Percentiles rank a stretch among this genome's conserved stretches.
Evolutionary conservation across 2,113 vertebrate species (phyloP).

Genomic region (Forbesichthys papilliferus): DNA sequence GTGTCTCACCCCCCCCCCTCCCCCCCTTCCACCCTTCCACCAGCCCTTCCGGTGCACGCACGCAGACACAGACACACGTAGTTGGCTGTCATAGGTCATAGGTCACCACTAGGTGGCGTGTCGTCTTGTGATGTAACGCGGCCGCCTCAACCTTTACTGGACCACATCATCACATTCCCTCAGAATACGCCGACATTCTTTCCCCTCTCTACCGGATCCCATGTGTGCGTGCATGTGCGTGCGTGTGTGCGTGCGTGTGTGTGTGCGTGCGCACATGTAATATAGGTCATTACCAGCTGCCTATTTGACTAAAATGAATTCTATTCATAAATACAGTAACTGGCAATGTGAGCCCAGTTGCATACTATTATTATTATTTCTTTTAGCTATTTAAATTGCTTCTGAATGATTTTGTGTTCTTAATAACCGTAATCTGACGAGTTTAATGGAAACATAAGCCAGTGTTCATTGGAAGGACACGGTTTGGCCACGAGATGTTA

Average conservation of each 20-base stretch:
- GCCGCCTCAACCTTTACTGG: too few species aligned
- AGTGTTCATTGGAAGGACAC: background rate
- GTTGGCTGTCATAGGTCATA: too few species aligned
- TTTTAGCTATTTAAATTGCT: background rate
- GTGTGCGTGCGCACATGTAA: too few species aligned
- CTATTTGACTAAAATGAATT: too few species aligned
- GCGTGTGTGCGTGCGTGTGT: background rate
- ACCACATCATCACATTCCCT: background rate
- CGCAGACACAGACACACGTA: too few species aligned
- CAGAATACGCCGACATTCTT: background rate
- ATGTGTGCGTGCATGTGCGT: too few species aligned
- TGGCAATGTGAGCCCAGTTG: background rate
- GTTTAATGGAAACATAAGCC: background rate
- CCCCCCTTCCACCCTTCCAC: too few species aligned
- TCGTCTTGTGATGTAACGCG: too few species aligned
- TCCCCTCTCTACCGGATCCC: background rate
- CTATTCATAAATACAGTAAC: background rate
- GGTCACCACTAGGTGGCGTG: too few species aligned
- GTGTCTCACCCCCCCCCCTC: background rate
- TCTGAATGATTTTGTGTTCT: slow-evolving; percentile 3
- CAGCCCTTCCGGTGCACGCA: too few species aligned
- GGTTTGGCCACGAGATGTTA: background rate
- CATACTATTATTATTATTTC: background rate
- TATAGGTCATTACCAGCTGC: too few species aligned
- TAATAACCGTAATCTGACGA: background rate